Evolutionary conservation across 2,888 invertebrate species (phyloP), one percentile per base, ranked within the genome.

Genomic region (Dioctria rufipes): DNA sequence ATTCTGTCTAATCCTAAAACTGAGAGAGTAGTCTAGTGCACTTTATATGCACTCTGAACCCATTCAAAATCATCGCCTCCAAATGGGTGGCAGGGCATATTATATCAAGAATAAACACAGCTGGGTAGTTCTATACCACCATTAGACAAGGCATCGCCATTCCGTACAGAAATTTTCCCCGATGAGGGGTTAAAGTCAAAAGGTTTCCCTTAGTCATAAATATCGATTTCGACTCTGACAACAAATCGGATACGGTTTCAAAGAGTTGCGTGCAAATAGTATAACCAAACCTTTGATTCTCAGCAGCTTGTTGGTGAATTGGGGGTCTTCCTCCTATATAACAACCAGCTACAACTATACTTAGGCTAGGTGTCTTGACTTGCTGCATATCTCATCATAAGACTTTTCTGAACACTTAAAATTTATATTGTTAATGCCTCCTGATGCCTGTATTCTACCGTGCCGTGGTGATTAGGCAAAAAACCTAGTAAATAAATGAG

Each of bases 161-260:
- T n/a, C 6, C 4, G 11, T 8, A n/a, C 54, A 54, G 6, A 1
- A 54, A 63, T 13, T 61, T 25, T 63, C 63, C 63, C 63, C 61
- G 8, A 2, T 25, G 49, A 77, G 63, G 63, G 63, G 63, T 63
- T 77, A 63, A 77, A 49, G 77, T 61, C 77, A 49, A 77, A 63
- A 77, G 63, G 77, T 63, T 77, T 77, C 77, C 63, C 73, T 49
- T 77, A 46, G 63, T 39, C 77, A 63, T 63, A 63, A 63, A 63
- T 73, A 73, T 77, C 63, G 77, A 77, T 77, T 75, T 49, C 25
- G 37, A 49, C 73, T 58, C 60, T 58, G 63, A 77, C 77, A 77
- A 63, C 63, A 77, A n/a, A 77, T 77, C 77, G 63, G 77, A 77
- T 77, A 49, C 37, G 43, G 49, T 77, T 77, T 77, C 77, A 77